Conservation (phyloP, 2,113 vertebrate genomes). For the Pungitius pungitius region DNA sequence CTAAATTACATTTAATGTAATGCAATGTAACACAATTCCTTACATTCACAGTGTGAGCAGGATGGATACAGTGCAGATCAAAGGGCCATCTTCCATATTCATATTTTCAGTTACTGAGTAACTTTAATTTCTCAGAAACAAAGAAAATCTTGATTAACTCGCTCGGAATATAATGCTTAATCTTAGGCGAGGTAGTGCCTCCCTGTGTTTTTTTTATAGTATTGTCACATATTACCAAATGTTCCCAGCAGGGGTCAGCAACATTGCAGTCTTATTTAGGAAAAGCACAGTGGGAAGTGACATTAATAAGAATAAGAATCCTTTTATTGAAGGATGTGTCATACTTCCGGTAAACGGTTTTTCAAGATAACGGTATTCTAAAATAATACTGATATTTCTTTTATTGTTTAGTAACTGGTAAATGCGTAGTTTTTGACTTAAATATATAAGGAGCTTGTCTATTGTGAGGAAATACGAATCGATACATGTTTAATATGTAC, state of each 20-base stretch:
- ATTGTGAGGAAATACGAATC: neutral
- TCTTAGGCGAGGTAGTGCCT: neutral
- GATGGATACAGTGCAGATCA: neutral
- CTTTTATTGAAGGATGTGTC: conserved; percentile 4
- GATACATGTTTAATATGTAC: neutral
- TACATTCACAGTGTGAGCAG: neutral
- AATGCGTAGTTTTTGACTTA: neutral
- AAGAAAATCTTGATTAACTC: neutral
- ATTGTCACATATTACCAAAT: neutral
- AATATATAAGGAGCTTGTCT: neutral
- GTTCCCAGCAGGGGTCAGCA: conserved; percentile 47
- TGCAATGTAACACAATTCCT: neutral
- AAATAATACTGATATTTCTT: neutral
- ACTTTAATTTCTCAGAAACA: neutral
- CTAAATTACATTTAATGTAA: too few relatives aligned
- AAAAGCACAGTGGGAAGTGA: neutral
- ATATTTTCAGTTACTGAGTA: neutral
- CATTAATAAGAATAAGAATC: neutral
- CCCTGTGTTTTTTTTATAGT: neutral
- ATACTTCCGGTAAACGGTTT: conserved; percentile 12
- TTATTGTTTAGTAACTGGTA: neutral
- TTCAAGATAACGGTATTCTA: conserved; percentile 22
- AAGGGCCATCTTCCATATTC: neutral
- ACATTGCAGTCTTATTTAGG: neutral
- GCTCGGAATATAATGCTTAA: neutral